Evolutionary conservation across 2,888 invertebrate genomes (phyloP), one percentile per base, ranked within the genome.

Genomic region (Caenorhabditis afra): DNA sequence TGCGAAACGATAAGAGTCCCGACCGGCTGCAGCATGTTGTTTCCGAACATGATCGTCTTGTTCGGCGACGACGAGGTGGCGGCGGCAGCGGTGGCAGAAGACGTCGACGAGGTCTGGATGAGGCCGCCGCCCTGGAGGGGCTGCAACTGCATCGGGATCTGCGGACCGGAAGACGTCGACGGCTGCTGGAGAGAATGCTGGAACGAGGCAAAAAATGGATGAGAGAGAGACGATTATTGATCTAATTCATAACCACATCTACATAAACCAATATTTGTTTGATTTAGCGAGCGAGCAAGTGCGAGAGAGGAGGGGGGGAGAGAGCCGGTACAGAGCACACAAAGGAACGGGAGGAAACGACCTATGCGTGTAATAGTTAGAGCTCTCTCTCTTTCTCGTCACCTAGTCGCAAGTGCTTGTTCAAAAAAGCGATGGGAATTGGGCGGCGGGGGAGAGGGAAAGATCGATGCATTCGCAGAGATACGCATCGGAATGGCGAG

Each of bases 1-100:
- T 68, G 49, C 20, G 64, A 47, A 14, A 73, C 64, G 4, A 73
- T 64, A 12, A 73, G 18, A 29, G 73, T 73, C 14, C 73, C 73
- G 50, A 64, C 73, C 1, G 73, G 73, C n/a, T 73, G 64, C 44
- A 73, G 58, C n/a, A 73, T 37, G 12, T 39, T 64, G 50, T 73
- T 16, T 12, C 73, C 73, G 18, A 73, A 23, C 39, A 58, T 73
- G 29, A 73, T 73, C 0, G 73, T 44, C 4, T 29, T 58, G 18
- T 3, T 64, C 64, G 4, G 50, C 11, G n/a, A 57, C 57, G 11
- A 55, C 18, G 8, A 68, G 16, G 23, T n/a, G 50, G 37, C 29
- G n/a, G 23, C 29, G 23, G 7, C 41, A 8, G 11, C 11, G 7
- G 57, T 8, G 10, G 55, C 20, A 7, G 55, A 3, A 1, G 57